Base-by-base conservation (phyloP, 2,888 invertebrate species). In the Xylota segnis region DNA sequence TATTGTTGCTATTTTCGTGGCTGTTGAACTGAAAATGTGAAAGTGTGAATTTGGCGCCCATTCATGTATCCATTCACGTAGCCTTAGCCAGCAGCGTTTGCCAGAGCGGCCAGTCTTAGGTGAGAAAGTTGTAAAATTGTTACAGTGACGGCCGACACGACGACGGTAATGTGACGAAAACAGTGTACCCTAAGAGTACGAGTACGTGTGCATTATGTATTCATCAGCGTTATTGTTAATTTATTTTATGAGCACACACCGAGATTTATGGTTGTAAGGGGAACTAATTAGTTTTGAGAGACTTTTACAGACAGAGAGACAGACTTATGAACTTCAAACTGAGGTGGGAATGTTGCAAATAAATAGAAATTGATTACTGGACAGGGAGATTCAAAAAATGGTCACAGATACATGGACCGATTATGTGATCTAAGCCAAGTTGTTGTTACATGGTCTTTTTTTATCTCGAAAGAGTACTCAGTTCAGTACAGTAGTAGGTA, bases 1-100 rank as follows among this genome's bases (percentile, higher is more conserved):
- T 45, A 43, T 63, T 29, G 61, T 32, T 61, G 61, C 43, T 52
- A 7, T 45, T 54, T 6, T 5, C 40, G 37, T 27, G 40, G 12
- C 32, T 59, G 37, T 29, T 43, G 29, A 29, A 43, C 29, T 23
- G 10, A 18, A 54, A 40, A 61, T 61, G 68, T 77, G 76, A 77
- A 77, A 77, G 77, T 70, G 68, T 54, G 52, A 70, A 70, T 50
- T 61, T 77, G 68, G 77, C 77, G 77, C 61, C 77, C 68, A 77
- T 50, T 58, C 66, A 65, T 45, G 50, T 50, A n/a, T 40, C 43
- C 29, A 43, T 52, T 16, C 54, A 18, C 52, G 29, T 40, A 37
- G 12, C 10, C n/a, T n/a, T n/a, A n/a, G n/a, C n/a, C n/a, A n/a
- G n/a, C n/a, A 7, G 12, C n/a, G 9, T 65, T 50, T 56, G 43